Conservation (phyloP, 1,140 invertebrate genomes). For the Orchestia grillus region DNA sequence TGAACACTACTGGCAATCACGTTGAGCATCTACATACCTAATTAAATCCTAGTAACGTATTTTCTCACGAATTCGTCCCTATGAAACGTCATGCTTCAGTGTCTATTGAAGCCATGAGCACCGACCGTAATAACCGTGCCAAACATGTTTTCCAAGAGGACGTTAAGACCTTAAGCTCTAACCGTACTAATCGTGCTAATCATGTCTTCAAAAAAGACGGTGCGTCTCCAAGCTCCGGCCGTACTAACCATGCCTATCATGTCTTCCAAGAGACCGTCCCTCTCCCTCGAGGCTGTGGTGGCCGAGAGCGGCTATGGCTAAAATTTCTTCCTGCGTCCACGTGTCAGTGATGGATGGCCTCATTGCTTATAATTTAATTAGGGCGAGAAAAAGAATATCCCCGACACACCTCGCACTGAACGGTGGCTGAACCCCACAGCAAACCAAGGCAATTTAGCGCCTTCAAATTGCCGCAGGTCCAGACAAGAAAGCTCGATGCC, state of each 20-base stretch:
- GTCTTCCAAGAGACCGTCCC: background rate
- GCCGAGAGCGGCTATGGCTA: background rate
- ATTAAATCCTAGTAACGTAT: too few species aligned
- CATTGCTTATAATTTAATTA: slow-evolving; percentile 37
- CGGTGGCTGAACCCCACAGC: background rate
- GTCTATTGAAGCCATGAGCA: too few species aligned
- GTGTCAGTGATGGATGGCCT: slow-evolving; percentile 11
- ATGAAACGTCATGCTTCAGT: too few species aligned
- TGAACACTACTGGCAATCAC: too few species aligned
- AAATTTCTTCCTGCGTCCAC: background rate
- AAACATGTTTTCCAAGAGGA: too few species aligned
- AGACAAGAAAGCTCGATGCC: background rate
- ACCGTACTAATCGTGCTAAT: background rate
- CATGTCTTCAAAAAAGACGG: background rate
- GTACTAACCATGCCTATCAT: background rate
- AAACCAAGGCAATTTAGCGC: background rate
- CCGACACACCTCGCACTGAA: background rate
- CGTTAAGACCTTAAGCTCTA: background rate
- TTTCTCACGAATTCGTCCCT: too few species aligned
- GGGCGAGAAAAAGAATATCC: background rate
- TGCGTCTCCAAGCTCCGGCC: background rate
- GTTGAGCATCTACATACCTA: too few species aligned
- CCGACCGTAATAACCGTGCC: too few species aligned
- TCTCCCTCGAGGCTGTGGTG: background rate
- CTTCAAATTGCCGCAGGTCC: background rate